phyloP scores from a whole-genome alignment of 2,113 vertebrate genomes.

The Hippocampus guttulatus region DNA sequence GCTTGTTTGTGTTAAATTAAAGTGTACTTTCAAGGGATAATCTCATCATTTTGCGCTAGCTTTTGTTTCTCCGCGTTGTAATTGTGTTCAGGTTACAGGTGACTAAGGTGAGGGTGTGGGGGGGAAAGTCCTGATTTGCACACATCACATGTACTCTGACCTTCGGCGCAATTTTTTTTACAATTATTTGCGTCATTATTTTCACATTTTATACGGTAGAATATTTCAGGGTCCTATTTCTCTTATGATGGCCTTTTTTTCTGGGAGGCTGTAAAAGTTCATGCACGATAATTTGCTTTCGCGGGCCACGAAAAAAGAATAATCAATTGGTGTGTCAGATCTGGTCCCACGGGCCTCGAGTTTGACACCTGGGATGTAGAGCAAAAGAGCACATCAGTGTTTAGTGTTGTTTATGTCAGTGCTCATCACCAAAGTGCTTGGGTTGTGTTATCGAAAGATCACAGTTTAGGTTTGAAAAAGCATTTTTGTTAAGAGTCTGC shows the following conservation, averaged over 20 bases:
- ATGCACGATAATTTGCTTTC: too few species aligned
- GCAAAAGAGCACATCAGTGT: background rate
- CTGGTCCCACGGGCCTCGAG: too few species aligned
- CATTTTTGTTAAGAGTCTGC: conserved; percentile 2
- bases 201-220: background rate
- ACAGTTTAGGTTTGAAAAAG: conserved; percentile 7
- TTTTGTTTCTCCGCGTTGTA: background rate
- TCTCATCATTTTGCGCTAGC: background rate
- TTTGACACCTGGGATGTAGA: too few species aligned
- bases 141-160: background rate
- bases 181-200: background rate
- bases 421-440: conserved; percentile 5
- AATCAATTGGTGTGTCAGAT: too few species aligned
- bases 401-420: conserved; percentile 8
- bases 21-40: conserved; percentile 8
- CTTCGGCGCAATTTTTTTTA: background rate
- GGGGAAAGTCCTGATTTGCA: background rate
- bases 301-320: too few species aligned
- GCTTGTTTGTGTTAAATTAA: conserved; percentile 10
- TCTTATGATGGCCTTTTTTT: too few species aligned
- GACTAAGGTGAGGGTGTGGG: background rate
- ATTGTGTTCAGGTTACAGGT: conserved; percentile 1
- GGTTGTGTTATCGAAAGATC: background rate
- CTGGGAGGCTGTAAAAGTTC: too few species aligned
- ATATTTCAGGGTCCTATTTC: too few species aligned